These are phyloP conservation scores for Oscheius sp. DNA, from an alignment of 2,888 invertebrate genomes.

Conservation along the genomic window DNA sequence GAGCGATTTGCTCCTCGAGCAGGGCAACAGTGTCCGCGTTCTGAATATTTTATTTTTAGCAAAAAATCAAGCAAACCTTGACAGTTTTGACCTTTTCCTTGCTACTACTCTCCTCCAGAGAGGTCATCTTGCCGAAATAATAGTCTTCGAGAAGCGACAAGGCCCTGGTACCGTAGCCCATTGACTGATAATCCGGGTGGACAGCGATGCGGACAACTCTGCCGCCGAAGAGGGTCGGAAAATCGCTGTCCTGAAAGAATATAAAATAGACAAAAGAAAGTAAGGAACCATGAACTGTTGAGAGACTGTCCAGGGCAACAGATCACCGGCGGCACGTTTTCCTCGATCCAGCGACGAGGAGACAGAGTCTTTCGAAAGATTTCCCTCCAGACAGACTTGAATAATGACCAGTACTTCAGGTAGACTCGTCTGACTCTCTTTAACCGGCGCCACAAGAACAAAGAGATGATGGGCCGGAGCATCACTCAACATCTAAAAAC, in stretches of 20 bases:
- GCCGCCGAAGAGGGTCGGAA: slow-evolving; percentile 88
- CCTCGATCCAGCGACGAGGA: slow-evolving; percentile 86
- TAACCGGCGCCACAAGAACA: slow-evolving; percentile 89
- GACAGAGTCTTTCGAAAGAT: slow-evolving; percentile 81
- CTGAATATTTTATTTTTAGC: slow-evolving; percentile 31
- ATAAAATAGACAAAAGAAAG: slow-evolving; percentile 1
- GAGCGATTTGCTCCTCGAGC: slow-evolving; percentile 82
- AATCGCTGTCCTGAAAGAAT: slow-evolving; percentile 82
- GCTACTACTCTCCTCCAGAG: slow-evolving; percentile 49
- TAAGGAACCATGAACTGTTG: slow-evolving; percentile 80
- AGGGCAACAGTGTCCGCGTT: slow-evolving; percentile 77
- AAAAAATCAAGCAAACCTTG: slow-evolving; percentile 28
- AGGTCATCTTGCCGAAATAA: slow-evolving; percentile 82
- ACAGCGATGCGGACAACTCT: slow-evolving; percentile 95
- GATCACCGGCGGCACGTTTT: slow-evolving; percentile 91
- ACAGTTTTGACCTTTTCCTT: slow-evolving; percentile 40
- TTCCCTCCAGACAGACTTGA: slow-evolving; percentile 81
- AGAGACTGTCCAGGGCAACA: slow-evolving; percentile 97
- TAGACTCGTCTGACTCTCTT: slow-evolving; percentile 76
- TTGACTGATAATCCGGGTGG: slow-evolving; percentile 92
- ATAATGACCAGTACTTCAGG: slow-evolving; percentile 80
- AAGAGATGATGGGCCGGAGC: slow-evolving; percentile 98
- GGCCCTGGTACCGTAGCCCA: slow-evolving; percentile 93
- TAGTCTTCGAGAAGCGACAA: slow-evolving; percentile 87
- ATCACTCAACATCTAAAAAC: slow-evolving; percentile 88